Evolutionary conservation across 2,113 vertebrate species (phyloP), one percentile per base, ranked within the genome.

Genomic region (Arothron firmamentum): DNA sequence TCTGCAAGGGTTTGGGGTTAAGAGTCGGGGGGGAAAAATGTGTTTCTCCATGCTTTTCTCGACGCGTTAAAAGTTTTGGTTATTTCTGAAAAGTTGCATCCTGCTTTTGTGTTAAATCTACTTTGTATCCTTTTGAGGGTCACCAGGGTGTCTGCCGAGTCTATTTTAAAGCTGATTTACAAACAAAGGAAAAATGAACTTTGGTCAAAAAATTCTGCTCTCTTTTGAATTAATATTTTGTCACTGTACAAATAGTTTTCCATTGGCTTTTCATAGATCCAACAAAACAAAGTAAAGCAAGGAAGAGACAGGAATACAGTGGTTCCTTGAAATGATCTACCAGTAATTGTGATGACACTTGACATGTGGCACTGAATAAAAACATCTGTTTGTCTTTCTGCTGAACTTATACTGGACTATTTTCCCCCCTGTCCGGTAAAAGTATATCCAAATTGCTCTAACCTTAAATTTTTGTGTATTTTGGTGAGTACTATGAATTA

Each of bases 271-370:
- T 83, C 81, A 78, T 71, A 75, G 15, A 11, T 63, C 57, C 64
- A 75, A 63, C 76, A 67, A 83, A 82, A 76, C 72, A 75, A 80
- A 77, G 83, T 82, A 77, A 75, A 80, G 82, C 6, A 78, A 84
- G 76, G 72, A 81, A 65, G 53, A 69, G 61, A 49, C 23, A 53
- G 59, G 49, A 72, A 69, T 75, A 74, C 60, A 74, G 81, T 80
- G 48, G 64, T 78, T 66, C 60, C 70, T 25, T 64, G 53, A 81
- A 52, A 72, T 72, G 55, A 68, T 74, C 54, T 59, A 72, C 59
- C 63, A 53, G 66, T 54, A 52, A 56, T 48, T 65, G 18, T 56
- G 56, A 17, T 61, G 61, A 18, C 58, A 49, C 20, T 38, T 72
- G 54, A 70, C 19, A 23, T 46, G n/a, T 70, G 56, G 34, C 50